Percentiles rank a stretch among this genome's conserved stretches.
Conservation (phyloP, 2,888 invertebrate genomes). For the Cephalotes varians region DNA sequence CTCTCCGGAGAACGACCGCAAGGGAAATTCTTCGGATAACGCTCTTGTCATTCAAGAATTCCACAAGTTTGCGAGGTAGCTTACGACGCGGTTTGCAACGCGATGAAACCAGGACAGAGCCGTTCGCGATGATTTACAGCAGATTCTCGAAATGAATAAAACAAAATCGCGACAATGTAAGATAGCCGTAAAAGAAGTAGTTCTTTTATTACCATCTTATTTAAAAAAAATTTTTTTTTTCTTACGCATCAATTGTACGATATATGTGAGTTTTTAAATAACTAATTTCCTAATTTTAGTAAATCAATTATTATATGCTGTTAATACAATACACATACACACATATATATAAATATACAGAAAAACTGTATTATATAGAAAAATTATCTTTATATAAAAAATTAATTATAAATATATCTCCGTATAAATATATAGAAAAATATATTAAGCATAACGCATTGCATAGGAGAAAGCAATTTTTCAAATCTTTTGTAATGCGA, state of each 20-base stretch:
- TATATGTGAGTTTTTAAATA: neutral
- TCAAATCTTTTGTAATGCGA: neutral
- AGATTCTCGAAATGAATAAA: conserved; percentile 5
- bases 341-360: neutral
- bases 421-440: neutral
- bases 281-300: neutral
- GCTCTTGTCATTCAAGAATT: conserved; percentile 54
- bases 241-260: neutral
- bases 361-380: conserved; percentile 7
- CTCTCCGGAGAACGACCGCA: conserved; percentile 45
- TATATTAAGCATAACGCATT: neutral
- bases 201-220: neutral
- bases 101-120: conserved; percentile 36
- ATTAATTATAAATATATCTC: no score
- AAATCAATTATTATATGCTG: neutral
- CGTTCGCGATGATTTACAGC: neutral
- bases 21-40: conserved; percentile 66
- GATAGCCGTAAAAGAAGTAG: neutral
- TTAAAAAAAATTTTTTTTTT: neutral
- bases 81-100: neutral
- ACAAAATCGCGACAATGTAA: neutral
- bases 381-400: no score
- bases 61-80: conserved; percentile 31
- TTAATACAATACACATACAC: no score
- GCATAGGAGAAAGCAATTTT: neutral